Evolutionary conservation across 2,113 vertebrate genomes (phyloP).

Genomic region (Erpornis zantholeuca): DNA sequence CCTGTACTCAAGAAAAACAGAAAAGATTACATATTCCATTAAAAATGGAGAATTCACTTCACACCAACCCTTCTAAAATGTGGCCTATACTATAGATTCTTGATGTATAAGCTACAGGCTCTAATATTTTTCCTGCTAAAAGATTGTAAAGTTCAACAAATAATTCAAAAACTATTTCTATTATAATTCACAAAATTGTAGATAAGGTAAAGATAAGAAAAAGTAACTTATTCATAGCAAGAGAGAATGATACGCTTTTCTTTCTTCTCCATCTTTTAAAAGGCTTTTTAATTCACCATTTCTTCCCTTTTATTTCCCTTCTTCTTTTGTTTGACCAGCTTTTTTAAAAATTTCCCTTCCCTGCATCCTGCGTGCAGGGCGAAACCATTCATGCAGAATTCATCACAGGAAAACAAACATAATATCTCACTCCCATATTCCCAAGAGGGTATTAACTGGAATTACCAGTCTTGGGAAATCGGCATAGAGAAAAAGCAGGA

Average conservation of each 20-base stretch:
- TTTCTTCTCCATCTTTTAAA: background rate
- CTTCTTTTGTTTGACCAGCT: background rate
- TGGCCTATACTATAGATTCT: background rate
- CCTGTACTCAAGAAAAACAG: background rate
- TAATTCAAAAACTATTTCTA: background rate
- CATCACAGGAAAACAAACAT: constrained; percentile 34
- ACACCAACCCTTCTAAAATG: background rate
- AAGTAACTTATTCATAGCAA: background rate
- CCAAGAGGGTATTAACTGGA: constrained; percentile 34
- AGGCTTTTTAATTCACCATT: background rate
- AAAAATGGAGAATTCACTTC: background rate
- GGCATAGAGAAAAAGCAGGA: background rate
- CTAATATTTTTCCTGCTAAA: background rate
- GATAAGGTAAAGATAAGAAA: background rate
- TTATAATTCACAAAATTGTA: background rate
- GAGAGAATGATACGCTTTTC: background rate
- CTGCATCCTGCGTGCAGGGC: background rate
- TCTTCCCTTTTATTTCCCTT: background rate
- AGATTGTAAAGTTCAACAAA: background rate
- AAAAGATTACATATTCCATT: background rate
- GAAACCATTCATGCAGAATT: constrained; percentile 21
- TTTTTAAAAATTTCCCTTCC: background rate
- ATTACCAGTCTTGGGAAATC: constrained; percentile 31
- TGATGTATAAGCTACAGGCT: background rate
- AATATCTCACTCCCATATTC: background rate